Conservation (phyloP, 2,797 vertebrate species). For the Meda fulgida region DNA sequence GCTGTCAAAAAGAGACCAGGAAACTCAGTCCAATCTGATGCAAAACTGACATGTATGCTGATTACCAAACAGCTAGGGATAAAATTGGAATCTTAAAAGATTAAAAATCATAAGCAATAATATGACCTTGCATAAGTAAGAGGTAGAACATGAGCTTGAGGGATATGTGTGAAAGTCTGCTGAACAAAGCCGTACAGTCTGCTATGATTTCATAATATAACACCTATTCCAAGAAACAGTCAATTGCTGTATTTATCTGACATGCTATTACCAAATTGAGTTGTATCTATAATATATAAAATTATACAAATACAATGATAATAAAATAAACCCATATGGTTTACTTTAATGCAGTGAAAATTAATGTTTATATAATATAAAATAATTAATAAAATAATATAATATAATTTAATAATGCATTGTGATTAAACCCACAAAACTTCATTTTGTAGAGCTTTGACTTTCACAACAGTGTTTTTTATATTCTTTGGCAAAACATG, state of each 20-base stretch:
- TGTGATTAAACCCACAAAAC: neutral
- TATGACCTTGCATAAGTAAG: neutral
- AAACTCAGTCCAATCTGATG: neutral
- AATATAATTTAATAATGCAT: neutral
- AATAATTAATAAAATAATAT: too few relatives aligned
- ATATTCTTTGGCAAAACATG: neutral
- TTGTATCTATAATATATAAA: neutral
- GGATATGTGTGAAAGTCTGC: neutral
- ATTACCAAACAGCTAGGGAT: neutral
- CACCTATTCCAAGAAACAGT: constrained; percentile 39
- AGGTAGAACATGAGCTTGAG: neutral
- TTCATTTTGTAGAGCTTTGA: neutral
- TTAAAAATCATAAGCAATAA: neutral
- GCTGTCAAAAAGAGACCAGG: neutral
- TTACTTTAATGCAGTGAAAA: neutral
- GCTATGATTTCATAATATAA: constrained; percentile 39
- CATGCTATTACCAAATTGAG: constrained; percentile 44
- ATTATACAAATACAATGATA: neutral
- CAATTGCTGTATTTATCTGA: constrained; percentile 3
- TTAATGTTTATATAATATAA: neutral
- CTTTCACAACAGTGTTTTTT: neutral
- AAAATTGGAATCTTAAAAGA: constrained; percentile 8
- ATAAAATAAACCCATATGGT: neutral
- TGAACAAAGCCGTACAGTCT: constrained; percentile 22
- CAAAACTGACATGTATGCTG: neutral